phyloP scores from a whole-genome alignment of 2,797 vertebrate genomes.

The Gallirallus australis region DNA sequence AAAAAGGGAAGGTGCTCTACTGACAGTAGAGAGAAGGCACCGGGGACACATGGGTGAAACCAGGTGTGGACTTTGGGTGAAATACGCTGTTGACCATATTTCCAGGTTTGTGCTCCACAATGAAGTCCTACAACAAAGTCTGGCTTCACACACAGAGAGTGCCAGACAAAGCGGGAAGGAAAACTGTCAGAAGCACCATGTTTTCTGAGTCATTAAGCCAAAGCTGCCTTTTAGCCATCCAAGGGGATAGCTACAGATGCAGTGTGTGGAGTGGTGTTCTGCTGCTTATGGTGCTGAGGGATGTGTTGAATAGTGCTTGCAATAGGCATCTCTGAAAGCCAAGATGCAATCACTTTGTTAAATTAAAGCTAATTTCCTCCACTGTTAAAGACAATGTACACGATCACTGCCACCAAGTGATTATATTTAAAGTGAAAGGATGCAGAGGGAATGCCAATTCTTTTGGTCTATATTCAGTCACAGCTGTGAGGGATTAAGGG shows the following conservation, averaged over 20 bases:
- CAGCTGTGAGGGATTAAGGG: conserved; percentile 58
- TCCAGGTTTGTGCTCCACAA: neutral
- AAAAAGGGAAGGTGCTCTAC: neutral
- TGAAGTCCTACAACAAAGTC: neutral
- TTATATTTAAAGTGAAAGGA: conserved; percentile 66
- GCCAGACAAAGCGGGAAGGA: neutral
- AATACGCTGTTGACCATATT: neutral
- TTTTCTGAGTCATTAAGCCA: neutral
- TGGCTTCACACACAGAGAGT: neutral
- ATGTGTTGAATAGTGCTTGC: neutral
- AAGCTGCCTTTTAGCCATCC: neutral
- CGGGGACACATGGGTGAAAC: no score
- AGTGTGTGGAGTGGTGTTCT: neutral
- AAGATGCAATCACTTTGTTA: conserved; percentile 54
- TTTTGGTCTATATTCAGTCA: conserved; percentile 7
- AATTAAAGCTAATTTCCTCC: conserved; percentile 61
- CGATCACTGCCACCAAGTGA: conserved; percentile 31
- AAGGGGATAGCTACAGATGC: neutral
- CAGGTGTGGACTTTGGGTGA: neutral
- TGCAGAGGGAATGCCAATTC: conserved; percentile 36
- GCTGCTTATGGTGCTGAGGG: neutral
- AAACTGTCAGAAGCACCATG: rapidly evolving
- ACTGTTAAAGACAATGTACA: conserved; percentile 42
- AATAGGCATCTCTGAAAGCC: conserved; percentile 34
- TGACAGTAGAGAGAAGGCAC: neutral